A percentile compares a stretch with the other conserved stretches of the same genome.
Evolutionary conservation across 2,888 invertebrate genomes (phyloP).

Genomic region (Ernsta delagoae): DNA sequence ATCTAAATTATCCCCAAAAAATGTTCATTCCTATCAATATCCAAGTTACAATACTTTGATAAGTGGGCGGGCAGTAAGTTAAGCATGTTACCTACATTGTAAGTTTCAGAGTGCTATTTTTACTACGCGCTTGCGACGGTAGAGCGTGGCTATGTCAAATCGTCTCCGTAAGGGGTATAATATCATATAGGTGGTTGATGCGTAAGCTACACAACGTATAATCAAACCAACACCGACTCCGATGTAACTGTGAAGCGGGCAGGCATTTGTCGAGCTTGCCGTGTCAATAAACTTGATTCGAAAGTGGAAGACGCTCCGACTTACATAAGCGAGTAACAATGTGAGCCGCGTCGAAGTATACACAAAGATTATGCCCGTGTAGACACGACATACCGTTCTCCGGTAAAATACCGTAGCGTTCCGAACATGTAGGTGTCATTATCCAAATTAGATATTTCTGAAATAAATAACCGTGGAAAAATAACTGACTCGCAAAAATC

Average conservation of each 20-base stretch:
- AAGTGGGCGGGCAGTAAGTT: too few relatives aligned
- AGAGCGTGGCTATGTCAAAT: neutral
- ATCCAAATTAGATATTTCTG: conserved; percentile 21
- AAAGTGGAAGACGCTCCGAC: conserved; percentile 83
- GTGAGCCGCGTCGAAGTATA: conserved; percentile 56
- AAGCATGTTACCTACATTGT: neutral
- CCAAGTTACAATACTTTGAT: too few relatives aligned
- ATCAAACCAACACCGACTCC: conserved; percentile 71
- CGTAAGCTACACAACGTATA: conserved; percentile 50
- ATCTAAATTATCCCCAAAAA: too few relatives aligned
- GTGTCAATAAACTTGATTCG: conserved; percentile 85
- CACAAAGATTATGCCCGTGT: conserved; percentile 49
- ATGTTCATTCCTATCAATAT: too few relatives aligned
- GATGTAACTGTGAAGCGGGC: conserved; percentile 80
- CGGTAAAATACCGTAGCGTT: conserved; percentile 31
- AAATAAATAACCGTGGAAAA: conserved; percentile 10
- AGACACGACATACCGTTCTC: conserved; percentile 36
- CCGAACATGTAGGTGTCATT: conserved; percentile 26
- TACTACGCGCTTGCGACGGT: neutral
- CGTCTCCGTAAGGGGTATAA: neutral
- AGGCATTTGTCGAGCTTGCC: conserved; percentile 81
- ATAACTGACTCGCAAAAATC: conserved; percentile 5
- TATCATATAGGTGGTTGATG: conserved; percentile 1
- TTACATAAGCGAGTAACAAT: conserved; percentile 83
- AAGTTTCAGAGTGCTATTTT: neutral